These are phyloP conservation scores for Chamaea fasciata DNA, from an alignment of 2,113 vertebrate species.

Conservation along the genomic window DNA sequence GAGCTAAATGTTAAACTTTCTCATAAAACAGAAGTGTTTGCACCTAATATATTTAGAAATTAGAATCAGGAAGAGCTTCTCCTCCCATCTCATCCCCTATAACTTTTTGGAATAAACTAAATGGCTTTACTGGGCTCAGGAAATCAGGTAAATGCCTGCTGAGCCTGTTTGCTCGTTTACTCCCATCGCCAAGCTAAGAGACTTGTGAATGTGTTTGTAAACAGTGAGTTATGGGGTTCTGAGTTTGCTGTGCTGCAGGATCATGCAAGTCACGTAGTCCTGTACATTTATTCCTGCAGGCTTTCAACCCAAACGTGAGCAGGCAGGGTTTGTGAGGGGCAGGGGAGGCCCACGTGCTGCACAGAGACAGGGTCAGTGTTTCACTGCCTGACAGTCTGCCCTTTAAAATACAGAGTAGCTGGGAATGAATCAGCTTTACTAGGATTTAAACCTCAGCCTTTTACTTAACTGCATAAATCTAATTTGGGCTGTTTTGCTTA, in stretches of 20 bases:
- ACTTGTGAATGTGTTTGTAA: constrained; percentile 16
- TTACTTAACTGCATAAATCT: background rate
- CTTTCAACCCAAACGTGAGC: background rate
- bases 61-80: background rate
- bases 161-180: background rate
- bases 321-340: background rate
- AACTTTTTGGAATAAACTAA: background rate
- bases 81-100: background rate
- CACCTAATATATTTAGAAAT: constrained; percentile 10
- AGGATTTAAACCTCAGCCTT: background rate
- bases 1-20: constrained; percentile 12
- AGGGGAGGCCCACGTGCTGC: background rate
- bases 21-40: background rate
- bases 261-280: background rate
- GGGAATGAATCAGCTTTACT: background rate
- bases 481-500: background rate
- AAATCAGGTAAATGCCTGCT: background rate
- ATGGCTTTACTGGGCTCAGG: background rate
- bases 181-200: background rate
- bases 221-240: background rate
- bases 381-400: background rate
- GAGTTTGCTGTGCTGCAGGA: background rate
- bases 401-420: background rate
- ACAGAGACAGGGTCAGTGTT: background rate
- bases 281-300: background rate